Base-by-base conservation (phyloP, 1,140 invertebrate species). In the Polypedilum vanderplanki region DNA sequence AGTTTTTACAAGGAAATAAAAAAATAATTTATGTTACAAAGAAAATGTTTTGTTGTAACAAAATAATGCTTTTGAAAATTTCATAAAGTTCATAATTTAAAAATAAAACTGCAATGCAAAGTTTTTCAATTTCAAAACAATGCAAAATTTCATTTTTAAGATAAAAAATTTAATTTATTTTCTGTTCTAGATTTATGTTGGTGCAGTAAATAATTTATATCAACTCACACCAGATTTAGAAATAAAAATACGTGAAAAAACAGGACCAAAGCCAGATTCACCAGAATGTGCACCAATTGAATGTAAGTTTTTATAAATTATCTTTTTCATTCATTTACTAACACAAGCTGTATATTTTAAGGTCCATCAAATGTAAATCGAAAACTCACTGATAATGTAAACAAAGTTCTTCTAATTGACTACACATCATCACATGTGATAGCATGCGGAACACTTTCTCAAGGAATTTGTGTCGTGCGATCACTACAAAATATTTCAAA, bases 401-500 rank as follows among this genome's bases (percentile, higher is more conserved):
- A 98, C 85, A 99, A 98, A 84, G 96, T 94, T 41, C 85, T 99
- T 76, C 91, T 98, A 46, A 96, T 98, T 77, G 95, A 98, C 85
- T 94, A 97, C 80, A 90, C 90, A 7, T 91, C 93, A 74, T 91
- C 93, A 18, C 86, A 91, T 64, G 85, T 99, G n/a, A 97, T 99
- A 77, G 90, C 90, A 5, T 99, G 97, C 84, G 96, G 96, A 10
- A 95, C 92, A 77, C 84, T 98, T 40, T 94, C 93, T 77, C 91
- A 94, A 83, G 97, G 97, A 10, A 89, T 92, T 77, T 99, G 97
- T 83, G 90, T 90, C 1, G 94, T 97, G 46, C 87, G 93, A 40
- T 91, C 93, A 81, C 84, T 97, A 74, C 89, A 93, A 80, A 96
- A 98, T 85, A 95, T 98, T 77, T 91, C 92, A 22, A 88, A 91